Base-by-base conservation (phyloP, 2,888 invertebrate genomes). In the Ochlodes sylvanus region DNA sequence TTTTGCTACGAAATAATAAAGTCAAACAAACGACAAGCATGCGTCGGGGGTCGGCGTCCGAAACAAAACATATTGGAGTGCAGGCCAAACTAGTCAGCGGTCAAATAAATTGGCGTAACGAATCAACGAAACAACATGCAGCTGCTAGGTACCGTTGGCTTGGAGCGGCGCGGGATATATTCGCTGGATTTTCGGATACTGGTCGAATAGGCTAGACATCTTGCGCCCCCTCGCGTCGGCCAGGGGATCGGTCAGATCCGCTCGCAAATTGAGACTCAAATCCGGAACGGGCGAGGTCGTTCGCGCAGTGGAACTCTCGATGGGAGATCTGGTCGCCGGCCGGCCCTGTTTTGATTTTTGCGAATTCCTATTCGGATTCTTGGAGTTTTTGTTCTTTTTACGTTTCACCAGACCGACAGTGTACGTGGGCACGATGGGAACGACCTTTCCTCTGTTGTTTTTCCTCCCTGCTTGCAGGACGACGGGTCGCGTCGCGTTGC, bases 111-210 rank as follows among this genome's bases (percentile, higher is more conserved):
- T 72, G 76, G 79, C 80, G 79, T 81, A 83, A 86, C 81, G 80
- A 80, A 79, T 77, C 78, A 77, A 81, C 79, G 80, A 81, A 79
- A 80, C 91, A 90, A 80, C 91, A 90, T 88, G 88, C 86, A 80
- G 81, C 79, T 27, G 27, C 27, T 4, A 76, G 70, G 88, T 93
- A 79, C 93, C 94, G 83, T 91, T 88, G 76, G 93, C 87, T 79
- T 89, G 90, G 56, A 92, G 92, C 69, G 93, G 92, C 78, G 96
- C 95, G 3, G 97, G 97, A 85, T 96, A 97, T 75, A 97, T 96
- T 77, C 96, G 95, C 83, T 96, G 96, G 73, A 96, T 96, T 92
- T 96, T 96, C 74, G 95, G 95, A 84, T 96, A 96, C 77, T 95
- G 95, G 84, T 96, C 95, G 87, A 96, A 96, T 68, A 96, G 92